Evolutionary conservation across 2,888 invertebrate genomes (phyloP).

Genomic region (Andrena bucephala): DNA sequence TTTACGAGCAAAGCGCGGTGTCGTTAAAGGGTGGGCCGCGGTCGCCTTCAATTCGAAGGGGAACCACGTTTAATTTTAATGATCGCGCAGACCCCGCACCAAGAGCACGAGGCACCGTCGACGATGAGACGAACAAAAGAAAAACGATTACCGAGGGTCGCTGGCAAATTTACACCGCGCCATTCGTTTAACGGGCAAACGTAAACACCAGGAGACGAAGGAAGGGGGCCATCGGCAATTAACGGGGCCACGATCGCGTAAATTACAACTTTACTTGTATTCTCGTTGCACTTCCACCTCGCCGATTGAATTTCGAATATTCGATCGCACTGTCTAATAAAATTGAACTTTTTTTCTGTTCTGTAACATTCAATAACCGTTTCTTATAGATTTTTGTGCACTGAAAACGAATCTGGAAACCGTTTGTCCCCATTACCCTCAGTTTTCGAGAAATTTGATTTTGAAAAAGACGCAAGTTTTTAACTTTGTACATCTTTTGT

Average conservation of each 20-base stretch:
- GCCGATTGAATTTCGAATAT: neutral
- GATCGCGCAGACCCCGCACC: slow-evolving; percentile 18
- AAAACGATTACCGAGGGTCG: neutral
- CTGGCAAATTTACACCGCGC: neutral
- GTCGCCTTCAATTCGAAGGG: slow-evolving; percentile 4
- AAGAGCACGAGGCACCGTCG: neutral
- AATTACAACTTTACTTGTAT: neutral
- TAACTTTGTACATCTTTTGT: too few species aligned
- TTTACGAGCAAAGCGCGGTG: slow-evolving; percentile 16
- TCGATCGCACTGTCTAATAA: neutral
- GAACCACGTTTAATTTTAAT: slow-evolving; percentile 35
- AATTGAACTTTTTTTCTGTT: too few species aligned
- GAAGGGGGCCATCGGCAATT: neutral
- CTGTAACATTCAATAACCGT: too few species aligned
- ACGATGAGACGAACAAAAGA: neutral
- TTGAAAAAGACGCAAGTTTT: too few species aligned
- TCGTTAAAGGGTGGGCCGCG: too few species aligned
- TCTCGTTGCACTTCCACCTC: neutral
- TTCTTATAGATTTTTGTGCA: too few species aligned
- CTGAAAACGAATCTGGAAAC: too few species aligned
- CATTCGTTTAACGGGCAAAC: neutral
- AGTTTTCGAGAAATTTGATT: too few species aligned
- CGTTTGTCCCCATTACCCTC: too few species aligned
- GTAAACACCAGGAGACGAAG: neutral
- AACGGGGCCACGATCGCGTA: neutral